Evolutionary conservation across 2,888 invertebrate genomes (phyloP).

Genomic region (Scaptomyza caliginosa): DNA sequence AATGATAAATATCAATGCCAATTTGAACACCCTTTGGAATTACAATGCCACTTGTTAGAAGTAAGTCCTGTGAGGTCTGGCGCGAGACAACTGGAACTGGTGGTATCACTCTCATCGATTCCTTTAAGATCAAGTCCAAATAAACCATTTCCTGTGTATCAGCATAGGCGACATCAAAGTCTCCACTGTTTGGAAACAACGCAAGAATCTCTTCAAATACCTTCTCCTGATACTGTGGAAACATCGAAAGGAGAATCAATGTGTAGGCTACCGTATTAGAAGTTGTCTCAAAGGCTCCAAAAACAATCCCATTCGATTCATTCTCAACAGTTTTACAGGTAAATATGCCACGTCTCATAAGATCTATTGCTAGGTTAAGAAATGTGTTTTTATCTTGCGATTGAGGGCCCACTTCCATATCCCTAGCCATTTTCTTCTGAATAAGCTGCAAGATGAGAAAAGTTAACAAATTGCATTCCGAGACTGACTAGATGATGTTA

Average conservation of each 20-base stretch:
- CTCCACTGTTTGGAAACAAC: conserved; percentile 65
- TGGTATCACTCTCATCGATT: conserved; percentile 80
- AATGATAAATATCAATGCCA: conserved; percentile 78
- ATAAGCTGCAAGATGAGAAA: conserved; percentile 65
- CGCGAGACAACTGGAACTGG: conserved; percentile 80
- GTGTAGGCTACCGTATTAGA: conserved; percentile 75
- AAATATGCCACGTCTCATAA: conserved; percentile 70
- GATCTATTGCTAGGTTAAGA: conserved; percentile 74
- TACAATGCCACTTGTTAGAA: conserved; percentile 72
- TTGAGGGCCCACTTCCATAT: conserved; percentile 19
- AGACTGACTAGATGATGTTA: no score
- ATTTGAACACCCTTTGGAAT: conserved; percentile 80
- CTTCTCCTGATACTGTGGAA: conserved; percentile 78
- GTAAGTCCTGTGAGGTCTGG: conserved; percentile 66
- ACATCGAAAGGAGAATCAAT: conserved; percentile 78
- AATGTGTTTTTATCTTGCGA: conserved; percentile 58
- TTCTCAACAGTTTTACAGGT: conserved; percentile 76
- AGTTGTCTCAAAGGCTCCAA: conserved; percentile 83
- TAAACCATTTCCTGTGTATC: conserved; percentile 79
- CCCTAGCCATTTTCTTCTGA: conserved; percentile 56
- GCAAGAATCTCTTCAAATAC: conserved; percentile 74
- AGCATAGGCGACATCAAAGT: conserved; percentile 71
- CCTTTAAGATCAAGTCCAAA: conserved; percentile 81
- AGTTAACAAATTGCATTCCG: no score
- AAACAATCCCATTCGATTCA: conserved; percentile 80